Evolutionary conservation across 2,113 vertebrate genomes (phyloP), one percentile per base, ranked within the genome.

Genomic region (Mesocricetus auratus): DNA sequence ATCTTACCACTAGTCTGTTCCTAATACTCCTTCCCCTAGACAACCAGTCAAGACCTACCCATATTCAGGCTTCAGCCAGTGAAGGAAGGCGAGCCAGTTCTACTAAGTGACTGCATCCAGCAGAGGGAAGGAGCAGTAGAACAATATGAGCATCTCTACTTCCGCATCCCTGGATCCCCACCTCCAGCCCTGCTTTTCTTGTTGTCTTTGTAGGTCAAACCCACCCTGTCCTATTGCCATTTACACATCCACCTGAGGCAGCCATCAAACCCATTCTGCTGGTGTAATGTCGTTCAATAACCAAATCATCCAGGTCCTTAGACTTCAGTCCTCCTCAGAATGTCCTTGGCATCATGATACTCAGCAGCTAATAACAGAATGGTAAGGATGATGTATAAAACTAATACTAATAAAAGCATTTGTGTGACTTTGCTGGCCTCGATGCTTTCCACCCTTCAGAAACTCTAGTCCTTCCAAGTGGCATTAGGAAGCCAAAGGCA

Each of bases 331-430:
- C 86, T 64, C 64, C n/a, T 91, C 50, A 81, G 26, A 81, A 53
- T 79, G 62, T 75, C 79, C 68, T 91, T 93, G 82, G 62, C 75
- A 36, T 50, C 73, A 12, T 89, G 62, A 45, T 56, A 50, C 81
- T 85, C 17, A 33, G 42, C 83, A 93, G 68, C 83, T 87, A 92
- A 77, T 77, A 87, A 85, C 17, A 83, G 62, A 29, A 69, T 85
- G 62, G 33, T 50, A 69, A 42, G 0, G 4, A 4, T 9, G 5
- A 5, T 53, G 5, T 39, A 7, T 93, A 53, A 88, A 78, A 73
- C n/a, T 39, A 82, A 86, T 1, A 0, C 58, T 53, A 6, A 39
- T 73, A 71, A 91, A 88, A 79, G 21, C 50, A 7, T 42, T 33
- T 45, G 22, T 11, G 1, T 8, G 31, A 12, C 64, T 24, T 64